Base-by-base conservation (phyloP, 2,797 vertebrate species). In the Eutrigla gurnardus region DNA sequence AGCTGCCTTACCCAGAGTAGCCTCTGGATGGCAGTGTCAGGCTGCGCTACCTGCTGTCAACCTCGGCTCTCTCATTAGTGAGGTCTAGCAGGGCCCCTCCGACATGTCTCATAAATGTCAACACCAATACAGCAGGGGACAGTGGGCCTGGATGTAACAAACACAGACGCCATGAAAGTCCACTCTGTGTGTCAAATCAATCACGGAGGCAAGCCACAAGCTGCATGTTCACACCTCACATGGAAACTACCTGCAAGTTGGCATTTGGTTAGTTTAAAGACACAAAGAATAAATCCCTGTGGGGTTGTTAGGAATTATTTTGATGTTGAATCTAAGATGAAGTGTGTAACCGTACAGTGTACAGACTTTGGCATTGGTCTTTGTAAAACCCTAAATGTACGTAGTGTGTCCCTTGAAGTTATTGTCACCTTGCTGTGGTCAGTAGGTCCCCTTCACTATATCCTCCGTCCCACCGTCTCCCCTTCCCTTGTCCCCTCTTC, bases 21-120 rank as follows among this genome's bases (percentile, higher is more conserved):
- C 90, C 95, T 92, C 93, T 94, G 92, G 95, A 94, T 94, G 95
- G 93, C 93, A 95, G 92, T 95, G 90, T 94, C 91, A 91, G 93
- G 88, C 94, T 94, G 85, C 65, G 72, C 60, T 84, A 88, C 70
- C 49, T 2, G 15, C 67, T 25, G 65, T 54, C 69, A 68, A 66
- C 47, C 55, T 46, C n/a, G 4, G 80, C 73, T 65, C 74, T 83
- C 91, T 94, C 89, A 94, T 93, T 92, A 94, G 90, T 91, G 88
- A 84, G 87, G 86, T 92, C 87, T 90, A 87, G 87, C 83, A 90
- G 94, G 95, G 95, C 96, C 95, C 94, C 96, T 96, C 96, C 95
- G 95, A 97, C 97, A 96, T 93, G 96, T 96, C 96, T 96, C 96
- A 98, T 96, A 97, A 97, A 97, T 96, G 96, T 97, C 96, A 96